Conservation (phyloP, 2,797 vertebrate genomes). For the Sebastiscus albofasciatus region DNA sequence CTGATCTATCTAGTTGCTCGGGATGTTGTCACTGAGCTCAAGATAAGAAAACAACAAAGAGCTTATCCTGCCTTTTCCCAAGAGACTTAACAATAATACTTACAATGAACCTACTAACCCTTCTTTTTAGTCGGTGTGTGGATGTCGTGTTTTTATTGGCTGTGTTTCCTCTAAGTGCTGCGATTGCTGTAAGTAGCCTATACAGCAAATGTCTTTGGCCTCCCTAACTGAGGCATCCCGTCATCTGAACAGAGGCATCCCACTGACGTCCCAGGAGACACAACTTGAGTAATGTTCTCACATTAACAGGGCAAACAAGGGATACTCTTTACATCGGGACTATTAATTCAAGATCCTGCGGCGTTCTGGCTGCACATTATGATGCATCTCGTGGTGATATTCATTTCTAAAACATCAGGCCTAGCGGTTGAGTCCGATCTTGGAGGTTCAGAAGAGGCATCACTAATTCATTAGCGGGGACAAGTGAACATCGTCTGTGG, state of each 20-base stretch:
- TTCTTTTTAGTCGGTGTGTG: constrained; percentile 70
- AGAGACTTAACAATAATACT: constrained; percentile 73
- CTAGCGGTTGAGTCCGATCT: not conserved
- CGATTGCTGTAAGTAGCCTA: constrained; percentile 63
- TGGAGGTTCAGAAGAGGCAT: not conserved
- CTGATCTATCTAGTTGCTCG: constrained; percentile 33
- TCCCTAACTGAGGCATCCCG: constrained; percentile 51
- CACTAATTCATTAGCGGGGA: constrained; percentile 24
- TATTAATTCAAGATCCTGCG: constrained; percentile 40
- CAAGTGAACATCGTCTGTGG: constrained; percentile 45
- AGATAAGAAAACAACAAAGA: constrained; percentile 35
- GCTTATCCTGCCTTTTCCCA: constrained; percentile 81
- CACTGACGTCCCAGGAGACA: constrained; percentile 61
- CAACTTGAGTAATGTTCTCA: constrained; percentile 69
- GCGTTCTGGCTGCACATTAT: constrained; percentile 7
- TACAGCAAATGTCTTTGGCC: constrained; percentile 56
- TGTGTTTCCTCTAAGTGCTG: constrained; percentile 64
- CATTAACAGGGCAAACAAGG: constrained; percentile 67
- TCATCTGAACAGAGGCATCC: constrained; percentile 53
- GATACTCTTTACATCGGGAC: constrained; percentile 36
- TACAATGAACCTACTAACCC: constrained; percentile 79
- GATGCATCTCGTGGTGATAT: constrained; percentile 9
- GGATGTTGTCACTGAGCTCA: constrained; percentile 53
- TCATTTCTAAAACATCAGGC: not conserved
- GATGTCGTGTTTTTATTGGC: constrained; percentile 78